Conservation (phyloP, 2,797 vertebrate genomes). For the Mionectes olivaceus region DNA sequence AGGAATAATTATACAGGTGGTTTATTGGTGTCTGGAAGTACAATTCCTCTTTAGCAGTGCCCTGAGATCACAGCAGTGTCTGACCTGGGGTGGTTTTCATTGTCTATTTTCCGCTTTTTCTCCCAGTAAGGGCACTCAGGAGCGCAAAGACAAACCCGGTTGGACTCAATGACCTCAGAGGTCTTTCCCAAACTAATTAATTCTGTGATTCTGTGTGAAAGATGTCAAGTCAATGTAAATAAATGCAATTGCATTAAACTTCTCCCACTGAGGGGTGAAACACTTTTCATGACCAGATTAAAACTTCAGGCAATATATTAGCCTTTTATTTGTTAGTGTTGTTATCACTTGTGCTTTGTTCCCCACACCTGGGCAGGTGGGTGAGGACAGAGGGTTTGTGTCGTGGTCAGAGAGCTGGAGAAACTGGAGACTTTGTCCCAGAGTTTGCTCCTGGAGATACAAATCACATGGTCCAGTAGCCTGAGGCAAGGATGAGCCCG, state of each 20-base stretch:
- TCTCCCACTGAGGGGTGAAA: background rate
- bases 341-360: rapidly evolving
- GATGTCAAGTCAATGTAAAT: background rate
- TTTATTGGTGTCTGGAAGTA: background rate
- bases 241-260: background rate
- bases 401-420: background rate
- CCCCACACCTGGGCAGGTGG: background rate
- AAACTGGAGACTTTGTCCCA: background rate
- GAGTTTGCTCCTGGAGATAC: background rate
- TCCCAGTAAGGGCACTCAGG: background rate
- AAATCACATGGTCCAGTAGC: background rate
- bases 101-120: background rate
- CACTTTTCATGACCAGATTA: background rate
- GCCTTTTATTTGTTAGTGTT: background rate
- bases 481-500: background rate
- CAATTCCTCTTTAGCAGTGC: background rate
- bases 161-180: background rate
- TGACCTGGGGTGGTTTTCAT: background rate
- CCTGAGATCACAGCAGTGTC: background rate
- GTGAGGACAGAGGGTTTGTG: background rate
- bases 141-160: background rate
- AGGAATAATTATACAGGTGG: rapidly evolving
- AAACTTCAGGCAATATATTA: background rate
- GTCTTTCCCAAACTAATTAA: background rate
- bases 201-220: background rate